Conservation (phyloP, 2,888 invertebrate species). For the Melipona bicolor region DNA sequence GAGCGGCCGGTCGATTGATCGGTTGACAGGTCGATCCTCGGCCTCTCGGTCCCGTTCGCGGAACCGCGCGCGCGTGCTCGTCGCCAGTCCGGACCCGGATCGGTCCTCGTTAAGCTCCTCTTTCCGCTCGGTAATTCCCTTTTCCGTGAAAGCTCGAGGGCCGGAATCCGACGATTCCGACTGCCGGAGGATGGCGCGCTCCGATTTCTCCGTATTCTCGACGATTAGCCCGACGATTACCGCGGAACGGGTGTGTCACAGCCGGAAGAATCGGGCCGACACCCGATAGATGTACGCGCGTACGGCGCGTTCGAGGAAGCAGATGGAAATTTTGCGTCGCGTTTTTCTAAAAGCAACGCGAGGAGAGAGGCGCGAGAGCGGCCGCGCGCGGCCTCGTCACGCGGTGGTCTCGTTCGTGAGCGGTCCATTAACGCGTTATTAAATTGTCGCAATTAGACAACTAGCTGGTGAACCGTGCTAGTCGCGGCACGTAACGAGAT, state of each 20-base stretch:
- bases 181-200: no score
- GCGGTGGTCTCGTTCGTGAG: constrained; percentile 47
- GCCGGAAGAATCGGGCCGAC: not conserved
- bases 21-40: no score
- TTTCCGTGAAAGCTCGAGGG: constrained; percentile 57
- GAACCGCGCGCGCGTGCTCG: constrained; percentile 32
- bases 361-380: not conserved
- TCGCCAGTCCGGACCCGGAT: not conserved
- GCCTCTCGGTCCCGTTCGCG: constrained; percentile 44
- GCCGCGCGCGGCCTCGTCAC: constrained; percentile 34
- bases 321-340: not conserved
- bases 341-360: not conserved
- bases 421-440: constrained; percentile 70
- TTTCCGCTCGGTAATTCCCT: constrained; percentile 42
- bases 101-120: constrained; percentile 39
- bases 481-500: constrained; percentile 50
- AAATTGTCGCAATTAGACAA: constrained; percentile 72
- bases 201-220: not conserved
- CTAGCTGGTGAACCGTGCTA: constrained; percentile 48
- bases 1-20: not conserved
- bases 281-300: not conserved
- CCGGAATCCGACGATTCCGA: not conserved
- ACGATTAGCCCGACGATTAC: not conserved
- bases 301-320: not conserved
- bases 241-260: no score